Evolutionary conservation across 2,797 vertebrate genomes (phyloP), one percentile per base, ranked within the genome.

Genomic region (Amazonetta brasiliensis): DNA sequence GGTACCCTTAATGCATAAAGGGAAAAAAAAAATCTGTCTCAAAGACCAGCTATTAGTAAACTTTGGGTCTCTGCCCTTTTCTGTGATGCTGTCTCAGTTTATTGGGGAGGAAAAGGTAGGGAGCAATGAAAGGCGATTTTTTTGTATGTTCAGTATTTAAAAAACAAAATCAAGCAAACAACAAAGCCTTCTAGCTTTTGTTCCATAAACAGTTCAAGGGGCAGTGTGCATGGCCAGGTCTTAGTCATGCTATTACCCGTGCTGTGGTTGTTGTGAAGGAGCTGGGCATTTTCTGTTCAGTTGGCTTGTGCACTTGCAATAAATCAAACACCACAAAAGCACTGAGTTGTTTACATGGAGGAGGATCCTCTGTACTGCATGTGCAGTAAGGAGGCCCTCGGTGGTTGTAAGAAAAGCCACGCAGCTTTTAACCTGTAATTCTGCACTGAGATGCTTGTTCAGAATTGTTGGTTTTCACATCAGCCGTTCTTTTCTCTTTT

Each of bases 161-260:
- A 85, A 86, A 72, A 55, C 0, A 77, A 31, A 85, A 9, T 20
- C 43, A 44, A 43, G 7, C 41, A 43, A 44, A 44, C 43, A 20
- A 20, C 43, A 60, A 35, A 39, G 37, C 22, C 44, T 80, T 81
- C 25, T 39, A 6, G 31, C 62, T 48, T 15, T 68, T 75, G 20
- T 78, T 83, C 31, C 35, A 50, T 30, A 43, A 10, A 14, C 62
- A 26, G 33, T n/a, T 77, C 9, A 15, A 50, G 33, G 22, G 54
- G 23, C 55, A 69, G 19, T 56, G 86, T 3, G 10, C 0, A 0
- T 52, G 85, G 35, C 46, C 44, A 69, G 23, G 17, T 64, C 0
- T 0, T 64, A 75, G 50, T 75, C 3, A 0, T 26, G 31, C 7
- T 84, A 52, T 84, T 60, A 33, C 54, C 54, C 5, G 2, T 54